Evolutionary conservation across 2,797 vertebrate genomes (phyloP).

Genomic region (Chloroceryle amazona): DNA sequence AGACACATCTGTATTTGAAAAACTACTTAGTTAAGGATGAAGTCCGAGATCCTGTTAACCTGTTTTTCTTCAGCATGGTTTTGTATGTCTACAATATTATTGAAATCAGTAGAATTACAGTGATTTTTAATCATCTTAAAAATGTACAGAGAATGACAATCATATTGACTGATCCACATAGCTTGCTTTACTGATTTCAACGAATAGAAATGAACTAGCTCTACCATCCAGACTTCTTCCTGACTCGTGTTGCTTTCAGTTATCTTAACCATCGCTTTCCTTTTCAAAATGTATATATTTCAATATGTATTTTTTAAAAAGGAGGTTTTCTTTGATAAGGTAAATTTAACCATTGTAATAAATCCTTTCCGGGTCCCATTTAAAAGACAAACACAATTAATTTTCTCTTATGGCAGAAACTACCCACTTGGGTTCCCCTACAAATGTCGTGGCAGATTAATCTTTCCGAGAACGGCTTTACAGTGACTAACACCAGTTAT

Average conservation of each 20-base stretch:
- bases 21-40: neutral
- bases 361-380: neutral
- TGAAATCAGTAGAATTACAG: neutral
- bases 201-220: neutral
- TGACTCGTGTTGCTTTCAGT: neutral
- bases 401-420: neutral
- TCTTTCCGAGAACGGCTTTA: neutral
- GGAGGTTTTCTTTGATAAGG: accelerated
- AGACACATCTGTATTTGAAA: neutral
- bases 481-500: neutral
- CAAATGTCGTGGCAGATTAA: accelerated
- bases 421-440: neutral
- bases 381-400: neutral
- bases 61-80: neutral
- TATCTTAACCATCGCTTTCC: neutral
- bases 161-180: accelerated
- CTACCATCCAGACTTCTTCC: neutral
- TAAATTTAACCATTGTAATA: neutral
- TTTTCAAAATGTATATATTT: neutral
- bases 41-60: neutral
- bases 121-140: neutral
- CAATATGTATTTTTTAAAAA: neutral
- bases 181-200: neutral
- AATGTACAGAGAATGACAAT: neutral
- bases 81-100: neutral